Conservation (phyloP, 2,797 vertebrate species). For the Babyrousa celebensis region DNA sequence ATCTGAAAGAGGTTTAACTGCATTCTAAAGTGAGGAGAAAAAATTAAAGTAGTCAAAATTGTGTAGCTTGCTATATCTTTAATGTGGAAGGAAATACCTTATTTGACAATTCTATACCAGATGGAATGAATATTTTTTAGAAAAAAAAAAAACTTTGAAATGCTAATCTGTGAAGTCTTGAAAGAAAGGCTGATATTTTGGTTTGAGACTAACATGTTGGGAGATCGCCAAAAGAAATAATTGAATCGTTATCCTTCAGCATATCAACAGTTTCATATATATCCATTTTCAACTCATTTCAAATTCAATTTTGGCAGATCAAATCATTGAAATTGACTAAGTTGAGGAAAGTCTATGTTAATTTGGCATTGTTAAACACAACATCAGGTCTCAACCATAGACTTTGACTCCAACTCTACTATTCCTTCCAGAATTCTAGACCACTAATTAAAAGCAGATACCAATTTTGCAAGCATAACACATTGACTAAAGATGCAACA, state of each 20-base stretch:
- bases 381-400: neutral
- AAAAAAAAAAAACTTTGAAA: conserved; percentile 30
- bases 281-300: conserved; percentile 27
- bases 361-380: conserved; percentile 41
- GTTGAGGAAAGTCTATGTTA: conserved; percentile 3
- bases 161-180: conserved; percentile 39
- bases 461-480: neutral
- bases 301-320: conserved; percentile 54
- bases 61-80: conserved; percentile 7
- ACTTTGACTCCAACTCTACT: neutral
- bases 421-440: conserved; percentile 40
- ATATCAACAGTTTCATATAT: neutral
- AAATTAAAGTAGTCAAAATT: conserved; percentile 49
- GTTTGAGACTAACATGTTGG: conserved; percentile 7
- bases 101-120: conserved; percentile 61
- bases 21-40: neutral
- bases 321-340: conserved; percentile 19
- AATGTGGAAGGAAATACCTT: conserved; percentile 22
- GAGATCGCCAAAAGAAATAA: conserved; percentile 29
- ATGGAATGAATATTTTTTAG: conserved; percentile 58
- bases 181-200: conserved; percentile 58
- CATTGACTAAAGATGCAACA: neutral
- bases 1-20: neutral
- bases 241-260: conserved; percentile 7
- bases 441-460: conserved; percentile 8